A percentile compares a stretch with the other conserved stretches of the same genome.
Conservation (phyloP, 2,888 invertebrate species). For the Sphaerophoria taeniata region DNA sequence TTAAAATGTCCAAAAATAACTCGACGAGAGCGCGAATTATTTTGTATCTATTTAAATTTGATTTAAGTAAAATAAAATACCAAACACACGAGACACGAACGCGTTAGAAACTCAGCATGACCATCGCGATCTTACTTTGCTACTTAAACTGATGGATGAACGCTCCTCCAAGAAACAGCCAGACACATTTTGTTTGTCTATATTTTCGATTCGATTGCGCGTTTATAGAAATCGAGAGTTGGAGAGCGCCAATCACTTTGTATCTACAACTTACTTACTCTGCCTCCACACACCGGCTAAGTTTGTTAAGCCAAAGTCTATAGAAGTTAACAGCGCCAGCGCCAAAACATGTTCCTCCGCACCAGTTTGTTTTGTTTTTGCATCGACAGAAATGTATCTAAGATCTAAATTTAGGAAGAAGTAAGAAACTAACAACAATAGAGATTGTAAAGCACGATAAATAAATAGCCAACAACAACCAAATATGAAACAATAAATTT, state of each 20-base stretch:
- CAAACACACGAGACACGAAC: slow-evolving; percentile 2
- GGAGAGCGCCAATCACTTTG: slow-evolving; percentile 7
- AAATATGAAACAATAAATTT: slow-evolving; percentile 31
- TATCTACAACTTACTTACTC: not conserved
- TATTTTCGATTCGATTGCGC: not conserved
- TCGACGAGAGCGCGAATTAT: slow-evolving; percentile 22
- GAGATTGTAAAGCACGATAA: slow-evolving; percentile 15
- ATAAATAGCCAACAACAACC: slow-evolving; percentile 38
- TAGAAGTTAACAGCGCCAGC: slow-evolving; percentile 24
- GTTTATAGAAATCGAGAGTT: slow-evolving; percentile 22
- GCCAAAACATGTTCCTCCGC: slow-evolving; percentile 12
- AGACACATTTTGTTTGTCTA: not conserved
- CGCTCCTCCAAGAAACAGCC: slow-evolving; percentile 39
- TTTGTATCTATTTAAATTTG: slow-evolving; percentile 15
- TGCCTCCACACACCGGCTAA: slow-evolving; percentile 24
- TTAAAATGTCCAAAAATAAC: slow-evolving; percentile 51
- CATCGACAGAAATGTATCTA: slow-evolving; percentile 53
- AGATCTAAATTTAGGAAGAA: slow-evolving; percentile 67
- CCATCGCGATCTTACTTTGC: slow-evolving; percentile 63
- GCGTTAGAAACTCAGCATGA: slow-evolving; percentile 47
- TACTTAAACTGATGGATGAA: slow-evolving; percentile 57
- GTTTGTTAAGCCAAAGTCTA: not conserved
- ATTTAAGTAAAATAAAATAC: not conserved
- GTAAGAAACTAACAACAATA: slow-evolving; percentile 29
- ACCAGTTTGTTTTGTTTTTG: slow-evolving; percentile 7